phyloP scores from a whole-genome alignment of 2,888 invertebrate genomes.

The Drosophila fulvimacula region DNA sequence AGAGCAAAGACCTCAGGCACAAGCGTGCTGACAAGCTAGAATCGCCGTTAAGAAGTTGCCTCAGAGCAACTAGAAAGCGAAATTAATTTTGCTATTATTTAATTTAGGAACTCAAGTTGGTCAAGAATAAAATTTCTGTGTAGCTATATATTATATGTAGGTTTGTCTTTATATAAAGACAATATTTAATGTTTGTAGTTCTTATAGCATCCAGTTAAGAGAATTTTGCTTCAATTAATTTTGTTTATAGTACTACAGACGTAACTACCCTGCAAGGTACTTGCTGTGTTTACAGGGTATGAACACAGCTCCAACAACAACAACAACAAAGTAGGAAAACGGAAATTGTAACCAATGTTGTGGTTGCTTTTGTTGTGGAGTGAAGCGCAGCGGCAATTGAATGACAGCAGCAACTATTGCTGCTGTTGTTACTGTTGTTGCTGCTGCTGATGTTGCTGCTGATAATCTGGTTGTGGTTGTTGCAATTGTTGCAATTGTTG shows the following conservation, averaged over 20 bases:
- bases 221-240: neutral
- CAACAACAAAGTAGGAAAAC: constrained; percentile 18
- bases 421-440: constrained; percentile 19
- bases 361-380: constrained; percentile 33
- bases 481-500: constrained; percentile 8
- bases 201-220: too few species aligned
- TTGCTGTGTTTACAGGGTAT: constrained; percentile 12
- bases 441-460: constrained; percentile 19
- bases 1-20: neutral
- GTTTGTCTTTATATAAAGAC: too few species aligned
- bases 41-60: too few species aligned
- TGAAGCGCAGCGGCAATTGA: constrained; percentile 50
- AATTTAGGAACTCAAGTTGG: too few species aligned
- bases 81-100: too few species aligned
- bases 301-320: neutral
- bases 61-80: too few species aligned
- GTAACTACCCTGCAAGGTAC: too few species aligned
- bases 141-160: too few species aligned
- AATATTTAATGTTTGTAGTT: too few species aligned
- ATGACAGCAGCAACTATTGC: constrained; percentile 40
- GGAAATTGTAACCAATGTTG: constrained; percentile 44
- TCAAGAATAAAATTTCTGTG: too few species aligned
- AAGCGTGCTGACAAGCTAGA: too few species aligned
- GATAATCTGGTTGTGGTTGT: constrained; percentile 25
- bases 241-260: too few species aligned